phyloP scores from a whole-genome alignment of 2,888 invertebrate species.

The Sericinus montela region DNA sequence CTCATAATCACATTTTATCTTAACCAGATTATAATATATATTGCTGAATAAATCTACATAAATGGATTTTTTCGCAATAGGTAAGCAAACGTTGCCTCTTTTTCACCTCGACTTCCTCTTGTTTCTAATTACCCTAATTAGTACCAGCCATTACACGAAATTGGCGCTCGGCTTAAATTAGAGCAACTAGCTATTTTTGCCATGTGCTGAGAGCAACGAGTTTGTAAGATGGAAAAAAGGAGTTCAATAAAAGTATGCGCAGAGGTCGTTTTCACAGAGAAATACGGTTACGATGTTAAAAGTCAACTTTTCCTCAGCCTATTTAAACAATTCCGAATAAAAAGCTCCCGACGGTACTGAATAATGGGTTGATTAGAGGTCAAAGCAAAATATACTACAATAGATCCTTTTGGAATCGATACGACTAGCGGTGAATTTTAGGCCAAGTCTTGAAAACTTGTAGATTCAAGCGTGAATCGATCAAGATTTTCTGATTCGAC shows the following conservation, averaged over 20 bases:
- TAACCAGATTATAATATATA: conserved; percentile 20
- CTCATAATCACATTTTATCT: conserved; percentile 22
- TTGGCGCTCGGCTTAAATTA: conserved; percentile 62
- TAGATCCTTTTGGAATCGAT: too few species aligned
- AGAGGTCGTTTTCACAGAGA: background rate
- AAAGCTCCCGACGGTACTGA: too few species aligned
- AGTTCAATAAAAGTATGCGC: conserved; percentile 25
- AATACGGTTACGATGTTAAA: too few species aligned
- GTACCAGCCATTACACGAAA: conserved; percentile 59
- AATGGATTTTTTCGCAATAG: conserved; percentile 24
- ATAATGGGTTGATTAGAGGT: too few species aligned
- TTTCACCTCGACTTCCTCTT: conserved; percentile 27
- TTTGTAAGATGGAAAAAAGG: conserved; percentile 61
- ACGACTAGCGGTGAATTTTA: too few species aligned
- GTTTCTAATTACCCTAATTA: conserved; percentile 71
- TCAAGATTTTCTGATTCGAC: too few species aligned
- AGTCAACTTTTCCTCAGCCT: too few species aligned
- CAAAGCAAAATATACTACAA: too few species aligned
- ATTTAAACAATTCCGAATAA: too few species aligned
- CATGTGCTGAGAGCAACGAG: conserved; percentile 63
- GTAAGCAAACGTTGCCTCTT: conserved; percentile 35
- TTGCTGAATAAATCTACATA: conserved; percentile 22
- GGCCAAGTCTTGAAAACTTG: too few species aligned
- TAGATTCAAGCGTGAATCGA: too few species aligned
- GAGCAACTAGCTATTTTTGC: conserved; percentile 64